Percentiles rank a stretch among this genome's conserved stretches.
Conservation (phyloP, 2,888 invertebrate species). For the Polyommatus iphigenia region DNA sequence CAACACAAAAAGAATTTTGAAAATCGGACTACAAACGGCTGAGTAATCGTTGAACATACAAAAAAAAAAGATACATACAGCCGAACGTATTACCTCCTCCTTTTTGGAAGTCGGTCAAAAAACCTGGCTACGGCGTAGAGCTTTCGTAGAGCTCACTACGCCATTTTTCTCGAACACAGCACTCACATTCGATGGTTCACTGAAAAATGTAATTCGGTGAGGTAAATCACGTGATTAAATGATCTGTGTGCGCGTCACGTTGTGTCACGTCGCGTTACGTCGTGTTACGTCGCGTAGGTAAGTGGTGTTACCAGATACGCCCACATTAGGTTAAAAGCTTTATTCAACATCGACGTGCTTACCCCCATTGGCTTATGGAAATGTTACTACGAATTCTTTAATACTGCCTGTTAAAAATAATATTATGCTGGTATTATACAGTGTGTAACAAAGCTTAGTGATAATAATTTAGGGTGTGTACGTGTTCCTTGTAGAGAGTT, state of each 20-base stretch:
- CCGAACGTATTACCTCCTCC: no score
- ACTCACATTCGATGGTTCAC: not conserved
- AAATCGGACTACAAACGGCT: no score
- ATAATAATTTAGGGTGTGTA: no score
- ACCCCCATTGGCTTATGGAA: not conserved
- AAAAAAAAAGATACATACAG: no score
- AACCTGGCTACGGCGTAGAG: not conserved
- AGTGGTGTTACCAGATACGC: constrained; percentile 21
- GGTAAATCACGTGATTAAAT: not conserved
- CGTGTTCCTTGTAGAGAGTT: no score
- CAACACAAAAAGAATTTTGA: no score
- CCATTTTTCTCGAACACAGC: not conserved
- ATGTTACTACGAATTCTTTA: not conserved
- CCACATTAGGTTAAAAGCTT: constrained; percentile 29
- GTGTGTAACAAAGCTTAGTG: no score
- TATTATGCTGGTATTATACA: no score
- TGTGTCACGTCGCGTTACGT: not conserved
- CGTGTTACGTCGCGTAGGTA: not conserved
- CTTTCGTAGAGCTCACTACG: not conserved
- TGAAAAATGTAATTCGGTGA: not conserved
- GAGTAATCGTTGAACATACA: no score
- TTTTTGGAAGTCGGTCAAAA: no score
- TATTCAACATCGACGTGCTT: constrained; percentile 1
- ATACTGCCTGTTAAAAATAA: not conserved
- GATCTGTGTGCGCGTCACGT: not conserved